Percentiles rank a stretch among this genome's conserved stretches.
Conservation (phyloP, 2,888 invertebrate species). For the Caenorhabditis auriculariae region DNA sequence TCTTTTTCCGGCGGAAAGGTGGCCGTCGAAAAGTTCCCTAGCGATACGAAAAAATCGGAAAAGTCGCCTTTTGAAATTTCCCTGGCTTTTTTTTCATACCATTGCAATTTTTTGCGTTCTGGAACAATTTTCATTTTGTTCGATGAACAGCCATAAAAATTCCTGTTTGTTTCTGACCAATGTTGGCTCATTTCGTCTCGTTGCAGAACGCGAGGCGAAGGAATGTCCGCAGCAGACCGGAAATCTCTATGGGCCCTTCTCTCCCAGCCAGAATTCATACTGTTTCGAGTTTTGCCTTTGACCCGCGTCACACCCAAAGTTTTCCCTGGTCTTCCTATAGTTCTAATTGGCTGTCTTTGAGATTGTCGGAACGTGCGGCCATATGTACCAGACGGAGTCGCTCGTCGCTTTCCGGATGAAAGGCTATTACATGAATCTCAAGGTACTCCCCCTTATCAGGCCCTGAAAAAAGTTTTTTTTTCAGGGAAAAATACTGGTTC, state of each 20-base stretch:
- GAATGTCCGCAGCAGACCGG: slow-evolving; percentile 51
- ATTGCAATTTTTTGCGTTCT: no score
- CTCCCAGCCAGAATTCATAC: slow-evolving; percentile 60
- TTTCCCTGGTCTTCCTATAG: background rate
- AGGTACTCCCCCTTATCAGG: slow-evolving; percentile 22
- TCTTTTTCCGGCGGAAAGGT: no score
- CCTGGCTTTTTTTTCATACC: no score
- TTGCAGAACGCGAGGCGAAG: slow-evolving; percentile 29
- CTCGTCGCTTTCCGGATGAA: slow-evolving; percentile 62
- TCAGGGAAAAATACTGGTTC: slow-evolving; percentile 63
- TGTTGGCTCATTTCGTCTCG: no score
- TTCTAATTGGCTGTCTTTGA: slow-evolving; percentile 10
- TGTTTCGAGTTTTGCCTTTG: slow-evolving; percentile 53
- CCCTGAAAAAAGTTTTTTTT: background rate
- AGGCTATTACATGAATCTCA: slow-evolving; percentile 62
- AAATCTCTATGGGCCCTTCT: slow-evolving; percentile 58
- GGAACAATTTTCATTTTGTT: no score
- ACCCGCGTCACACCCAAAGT: slow-evolving; percentile 60
- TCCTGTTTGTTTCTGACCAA: no score
- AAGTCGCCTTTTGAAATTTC: no score
- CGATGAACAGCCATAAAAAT: no score
- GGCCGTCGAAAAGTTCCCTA: no score
- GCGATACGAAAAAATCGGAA: no score
- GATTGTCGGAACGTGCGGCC: slow-evolving; percentile 66
- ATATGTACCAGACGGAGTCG: slow-evolving; percentile 66